A percentile compares a stretch with the other conserved stretches of the same genome.
phyloP scores from a whole-genome alignment of 92 coral and sea anemone genomes.

The Parazoanthus atlanticus region DNA sequence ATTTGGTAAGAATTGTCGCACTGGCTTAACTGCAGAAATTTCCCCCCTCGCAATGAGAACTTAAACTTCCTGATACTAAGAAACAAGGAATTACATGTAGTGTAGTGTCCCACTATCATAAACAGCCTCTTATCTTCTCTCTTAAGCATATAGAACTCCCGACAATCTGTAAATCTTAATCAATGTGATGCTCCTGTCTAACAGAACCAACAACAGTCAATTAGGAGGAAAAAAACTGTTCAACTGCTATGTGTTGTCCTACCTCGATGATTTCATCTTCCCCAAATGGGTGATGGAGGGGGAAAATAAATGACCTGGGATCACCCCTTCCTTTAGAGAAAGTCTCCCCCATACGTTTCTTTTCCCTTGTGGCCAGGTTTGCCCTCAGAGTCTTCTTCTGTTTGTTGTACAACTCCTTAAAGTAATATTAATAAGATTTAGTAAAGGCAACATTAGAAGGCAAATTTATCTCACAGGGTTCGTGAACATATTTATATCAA shows the following conservation, averaged over 20 bases:
- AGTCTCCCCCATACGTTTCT: conserved; percentile 80
- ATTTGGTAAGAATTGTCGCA: no score
- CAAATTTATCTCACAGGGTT: no score
- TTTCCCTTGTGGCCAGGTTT: conserved; percentile 71
- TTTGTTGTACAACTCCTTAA: conserved; percentile 81
- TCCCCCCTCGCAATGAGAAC: no score
- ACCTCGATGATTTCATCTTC: conserved; percentile 74
- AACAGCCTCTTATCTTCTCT: no score
- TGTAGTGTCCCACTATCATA: no score
- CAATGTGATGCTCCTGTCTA: no score
- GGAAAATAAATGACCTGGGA: conserved; percentile 46
- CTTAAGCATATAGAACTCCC: no score
- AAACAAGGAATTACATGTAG: no score
- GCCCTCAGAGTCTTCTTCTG: conserved; percentile 82
- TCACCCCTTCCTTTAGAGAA: conserved; percentile 74
- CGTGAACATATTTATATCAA: no score
- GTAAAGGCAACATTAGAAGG: neutral
- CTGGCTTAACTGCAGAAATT: no score
- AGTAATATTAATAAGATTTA: neutral
- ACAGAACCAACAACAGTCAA: neutral
- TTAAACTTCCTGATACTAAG: no score
- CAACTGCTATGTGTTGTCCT: neutral
- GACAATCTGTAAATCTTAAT: no score
- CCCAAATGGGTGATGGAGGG: conserved; percentile 63
- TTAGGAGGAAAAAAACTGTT: neutral